Evolutionary conservation across 2,888 invertebrate species (phyloP).

Genomic region (Cosmia trapezina): DNA sequence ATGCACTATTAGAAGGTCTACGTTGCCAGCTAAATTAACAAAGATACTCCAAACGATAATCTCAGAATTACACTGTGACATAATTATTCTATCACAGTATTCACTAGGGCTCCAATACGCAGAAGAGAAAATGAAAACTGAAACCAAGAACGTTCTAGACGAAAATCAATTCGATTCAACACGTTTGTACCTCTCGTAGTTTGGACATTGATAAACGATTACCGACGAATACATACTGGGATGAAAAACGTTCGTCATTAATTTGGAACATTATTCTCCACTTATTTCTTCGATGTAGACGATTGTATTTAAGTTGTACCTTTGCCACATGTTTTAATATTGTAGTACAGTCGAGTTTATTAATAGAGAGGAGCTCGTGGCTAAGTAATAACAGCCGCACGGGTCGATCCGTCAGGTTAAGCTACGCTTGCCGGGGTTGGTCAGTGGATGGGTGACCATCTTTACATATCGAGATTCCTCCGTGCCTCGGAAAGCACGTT

Average conservation of each 20-base stretch:
- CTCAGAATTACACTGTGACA: not conserved
- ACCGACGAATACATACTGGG: not conserved
- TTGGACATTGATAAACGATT: conserved; percentile 46
- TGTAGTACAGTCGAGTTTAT: too few relatives aligned
- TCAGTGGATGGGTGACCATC: too few relatives aligned
- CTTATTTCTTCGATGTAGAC: conserved; percentile 1
- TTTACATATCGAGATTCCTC: too few relatives aligned
- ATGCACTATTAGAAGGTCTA: not conserved
- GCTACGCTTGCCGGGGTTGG: too few relatives aligned
- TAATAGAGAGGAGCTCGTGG: too few relatives aligned
- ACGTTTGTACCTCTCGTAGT: not conserved
- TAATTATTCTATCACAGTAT: not conserved
- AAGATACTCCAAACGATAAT: not conserved
- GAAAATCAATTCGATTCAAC: conserved; percentile 28
- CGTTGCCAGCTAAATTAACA: not conserved
- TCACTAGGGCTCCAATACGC: not conserved
- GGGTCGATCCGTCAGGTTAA: too few relatives aligned
- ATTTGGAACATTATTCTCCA: conserved; percentile 15
- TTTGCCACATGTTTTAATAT: not conserved
- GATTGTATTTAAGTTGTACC: not conserved
- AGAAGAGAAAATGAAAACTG: not conserved
- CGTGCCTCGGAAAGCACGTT: too few relatives aligned
- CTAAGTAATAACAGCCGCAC: too few relatives aligned
- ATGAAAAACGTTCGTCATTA: conserved; percentile 4
- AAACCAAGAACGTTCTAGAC: not conserved